These are phyloP conservation scores for Rhinophrynus dorsalis DNA, from an alignment of 2,797 vertebrate species.

Conservation along the genomic window DNA sequence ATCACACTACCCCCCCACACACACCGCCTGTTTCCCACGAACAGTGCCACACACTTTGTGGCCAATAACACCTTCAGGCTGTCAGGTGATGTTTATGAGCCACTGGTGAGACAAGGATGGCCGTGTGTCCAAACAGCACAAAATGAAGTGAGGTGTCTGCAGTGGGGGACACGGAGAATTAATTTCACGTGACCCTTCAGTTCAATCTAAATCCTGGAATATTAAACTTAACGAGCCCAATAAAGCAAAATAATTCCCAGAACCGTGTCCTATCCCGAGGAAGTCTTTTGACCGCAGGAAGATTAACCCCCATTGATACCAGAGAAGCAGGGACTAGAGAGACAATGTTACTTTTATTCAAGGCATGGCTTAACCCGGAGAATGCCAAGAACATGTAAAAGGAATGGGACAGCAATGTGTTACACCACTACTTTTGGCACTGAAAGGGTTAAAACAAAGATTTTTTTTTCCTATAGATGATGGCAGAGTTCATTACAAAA, in stretches of 20 bases:
- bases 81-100: slow-evolving; percentile 33
- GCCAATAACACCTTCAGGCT: slow-evolving; percentile 11
- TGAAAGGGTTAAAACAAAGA: too few relatives aligned
- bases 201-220: slow-evolving; percentile 6
- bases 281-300: background rate
- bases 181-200: slow-evolving; percentile 20
- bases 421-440: too few relatives aligned
- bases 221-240: slow-evolving; percentile 24
- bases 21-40: background rate
- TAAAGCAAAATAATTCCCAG: slow-evolving; percentile 15
- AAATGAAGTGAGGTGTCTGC: slow-evolving; percentile 16
- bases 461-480: too few relatives aligned
- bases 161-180: slow-evolving; percentile 18
- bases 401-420: too few relatives aligned
- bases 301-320: slow-evolving; percentile 14
- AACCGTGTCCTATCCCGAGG: slow-evolving; percentile 44
- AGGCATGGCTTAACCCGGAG: too few relatives aligned
- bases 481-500: too few relatives aligned
- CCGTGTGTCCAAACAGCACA: background rate
- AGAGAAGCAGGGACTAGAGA: too few relatives aligned
- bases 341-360: too few relatives aligned
- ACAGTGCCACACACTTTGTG: slow-evolving; percentile 8
- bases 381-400: too few relatives aligned
- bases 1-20: background rate
- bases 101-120: background rate